These are phyloP conservation scores for Smithornis capensis DNA, from an alignment of 2,113 vertebrate genomes.

Conservation along the genomic window DNA sequence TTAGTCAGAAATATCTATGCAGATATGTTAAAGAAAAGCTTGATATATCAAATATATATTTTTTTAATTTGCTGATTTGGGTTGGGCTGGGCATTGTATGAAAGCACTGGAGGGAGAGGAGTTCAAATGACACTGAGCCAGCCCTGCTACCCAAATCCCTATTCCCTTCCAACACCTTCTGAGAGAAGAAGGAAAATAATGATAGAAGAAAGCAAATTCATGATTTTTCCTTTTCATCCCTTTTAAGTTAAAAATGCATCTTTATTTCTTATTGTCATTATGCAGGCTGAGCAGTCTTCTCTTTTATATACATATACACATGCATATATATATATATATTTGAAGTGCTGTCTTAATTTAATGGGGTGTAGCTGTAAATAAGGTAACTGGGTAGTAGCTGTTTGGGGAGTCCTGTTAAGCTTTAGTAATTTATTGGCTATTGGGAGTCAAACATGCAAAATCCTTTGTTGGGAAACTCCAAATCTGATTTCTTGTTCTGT, in stretches of 20 bases:
- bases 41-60: slow-evolving; percentile 16
- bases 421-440: slow-evolving; percentile 63
- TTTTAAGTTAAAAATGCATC: slow-evolving; percentile 29
- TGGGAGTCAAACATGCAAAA: slow-evolving; percentile 58
- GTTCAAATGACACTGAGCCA: not conserved
- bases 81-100: not conserved
- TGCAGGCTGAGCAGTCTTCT: slow-evolving; percentile 27
- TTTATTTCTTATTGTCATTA: slow-evolving; percentile 47
- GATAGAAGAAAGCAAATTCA: not conserved
- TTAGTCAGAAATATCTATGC: slow-evolving; percentile 13
- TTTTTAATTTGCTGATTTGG: not conserved
- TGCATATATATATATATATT: not conserved
- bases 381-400: slow-evolving; percentile 57
- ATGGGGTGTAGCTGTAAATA: slow-evolving; percentile 68
- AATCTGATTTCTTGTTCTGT: slow-evolving; percentile 25
- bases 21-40: slow-evolving; percentile 25
- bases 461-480: slow-evolving; percentile 46
- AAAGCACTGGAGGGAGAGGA: not conserved
- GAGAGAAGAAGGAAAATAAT: not conserved
- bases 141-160: not conserved
- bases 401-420: slow-evolving; percentile 50
- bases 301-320: not conserved
- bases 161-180: not conserved
- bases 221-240: not conserved
- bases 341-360: slow-evolving; percentile 44